phyloP scores from a whole-genome alignment of 2,888 invertebrate species.

The Lasius fuliginosus region DNA sequence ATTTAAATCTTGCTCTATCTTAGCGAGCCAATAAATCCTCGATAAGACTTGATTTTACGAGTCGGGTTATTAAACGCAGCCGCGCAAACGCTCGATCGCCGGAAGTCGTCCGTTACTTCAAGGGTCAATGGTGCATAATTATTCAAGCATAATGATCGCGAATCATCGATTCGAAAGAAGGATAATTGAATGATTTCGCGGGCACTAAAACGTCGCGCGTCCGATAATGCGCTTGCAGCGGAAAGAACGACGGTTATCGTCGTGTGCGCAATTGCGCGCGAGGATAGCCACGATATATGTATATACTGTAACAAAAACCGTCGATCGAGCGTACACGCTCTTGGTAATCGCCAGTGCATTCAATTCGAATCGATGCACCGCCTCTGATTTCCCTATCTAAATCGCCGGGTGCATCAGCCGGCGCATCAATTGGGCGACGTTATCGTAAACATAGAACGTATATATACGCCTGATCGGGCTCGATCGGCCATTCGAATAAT shows the following conservation, averaged over 20 bases:
- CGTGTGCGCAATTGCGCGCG: slow-evolving; percentile 48
- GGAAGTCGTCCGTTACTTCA: slow-evolving; percentile 47
- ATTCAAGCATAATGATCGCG: slow-evolving; percentile 46
- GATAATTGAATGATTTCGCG: slow-evolving; percentile 13
- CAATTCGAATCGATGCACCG: slow-evolving; percentile 52
- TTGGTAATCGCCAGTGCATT: slow-evolving; percentile 52
- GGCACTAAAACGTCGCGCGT: slow-evolving; percentile 42
- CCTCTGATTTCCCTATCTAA: slow-evolving; percentile 62
- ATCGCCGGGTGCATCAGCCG: slow-evolving; percentile 57
- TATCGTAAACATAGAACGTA: slow-evolving; percentile 58
- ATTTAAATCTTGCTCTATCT: slow-evolving; percentile 67
- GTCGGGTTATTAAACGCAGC: slow-evolving; percentile 54
- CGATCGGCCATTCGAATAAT: slow-evolving; percentile 79
- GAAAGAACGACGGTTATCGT: slow-evolving; percentile 50
- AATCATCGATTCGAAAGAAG: slow-evolving; percentile 40
- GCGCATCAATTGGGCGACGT: slow-evolving; percentile 61
- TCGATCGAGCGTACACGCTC: slow-evolving; percentile 53
- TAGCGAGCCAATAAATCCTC: slow-evolving; percentile 62
- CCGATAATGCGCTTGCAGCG: slow-evolving; percentile 43
- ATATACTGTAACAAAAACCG: slow-evolving; percentile 51
- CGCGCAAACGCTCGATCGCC: slow-evolving; percentile 46
- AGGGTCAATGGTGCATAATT: slow-evolving; percentile 41
- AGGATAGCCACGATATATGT: slow-evolving; percentile 44
- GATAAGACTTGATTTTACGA: slow-evolving; percentile 56
- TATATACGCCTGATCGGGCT: slow-evolving; percentile 68